Evolutionary conservation across 2,113 vertebrate genomes (phyloP).

Genomic region (Rhea americana): DNA sequence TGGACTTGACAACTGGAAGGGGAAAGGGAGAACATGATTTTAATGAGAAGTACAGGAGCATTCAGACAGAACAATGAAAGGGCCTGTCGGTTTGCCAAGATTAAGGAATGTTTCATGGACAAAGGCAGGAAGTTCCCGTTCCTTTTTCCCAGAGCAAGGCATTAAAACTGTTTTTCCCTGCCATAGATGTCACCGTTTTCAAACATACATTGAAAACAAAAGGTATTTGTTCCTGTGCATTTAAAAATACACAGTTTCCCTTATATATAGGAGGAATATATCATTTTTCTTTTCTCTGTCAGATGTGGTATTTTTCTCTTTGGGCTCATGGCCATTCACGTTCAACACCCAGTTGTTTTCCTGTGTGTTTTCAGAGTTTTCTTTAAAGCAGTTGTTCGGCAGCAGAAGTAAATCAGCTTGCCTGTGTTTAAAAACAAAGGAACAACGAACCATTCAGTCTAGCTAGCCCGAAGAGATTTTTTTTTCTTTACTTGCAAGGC

Average conservation of each 20-base stretch:
- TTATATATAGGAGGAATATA: not conserved
- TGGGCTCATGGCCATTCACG: not conserved
- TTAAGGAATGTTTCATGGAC: not conserved
- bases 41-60: not conserved
- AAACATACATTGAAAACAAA: not conserved
- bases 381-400: not conserved
- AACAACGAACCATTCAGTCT: slow-evolving; percentile 47
- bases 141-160: not conserved
- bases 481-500: not conserved
- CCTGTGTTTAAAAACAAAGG: not conserved
- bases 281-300: not conserved
- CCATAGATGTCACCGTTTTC: not conserved
- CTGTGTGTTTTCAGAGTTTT: not conserved
- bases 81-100: not conserved
- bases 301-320: not conserved
- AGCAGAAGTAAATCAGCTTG: slow-evolving; percentile 29
- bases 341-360: not conserved
- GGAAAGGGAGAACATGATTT: not conserved
- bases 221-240: not conserved
- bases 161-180: not conserved
- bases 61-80: not conserved
- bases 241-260: not conserved
- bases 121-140: not conserved
- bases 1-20: not conserved
- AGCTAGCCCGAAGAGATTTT: slow-evolving; percentile 18